Conservation (phyloP, 2,797 vertebrate genomes). For the Cirrhinus mrigala region DNA sequence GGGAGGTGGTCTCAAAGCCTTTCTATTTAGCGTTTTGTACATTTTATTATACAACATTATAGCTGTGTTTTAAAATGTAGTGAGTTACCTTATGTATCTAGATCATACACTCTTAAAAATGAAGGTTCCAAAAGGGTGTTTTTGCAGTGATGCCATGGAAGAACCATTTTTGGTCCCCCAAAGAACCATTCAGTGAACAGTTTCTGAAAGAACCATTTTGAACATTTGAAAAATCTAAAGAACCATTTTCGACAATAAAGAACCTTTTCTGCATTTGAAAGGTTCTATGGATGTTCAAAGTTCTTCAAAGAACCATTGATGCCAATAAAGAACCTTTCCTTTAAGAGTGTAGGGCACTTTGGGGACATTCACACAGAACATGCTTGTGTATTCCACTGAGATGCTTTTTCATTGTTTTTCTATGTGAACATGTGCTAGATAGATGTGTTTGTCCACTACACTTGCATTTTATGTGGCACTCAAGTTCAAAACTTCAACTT, state of each 20-base stretch:
- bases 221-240: no score
- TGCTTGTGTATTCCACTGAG: background rate
- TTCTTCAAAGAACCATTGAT: no score
- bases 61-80: background rate
- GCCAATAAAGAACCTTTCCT: background rate
- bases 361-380: background rate
- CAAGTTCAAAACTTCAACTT: background rate
- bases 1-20: background rate
- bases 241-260: no score
- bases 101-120: no score
- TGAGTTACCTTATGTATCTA: no score
- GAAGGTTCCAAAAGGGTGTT: no score
- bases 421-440: background rate
- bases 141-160: no score
- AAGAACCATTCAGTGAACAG: no score
- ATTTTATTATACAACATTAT: background rate
- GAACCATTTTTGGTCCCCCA: no score
- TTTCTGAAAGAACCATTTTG: no score
- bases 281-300: no score
- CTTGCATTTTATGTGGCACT: background rate
- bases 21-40: conserved; percentile 3
- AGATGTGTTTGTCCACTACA: background rate
- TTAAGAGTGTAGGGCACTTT: background rate
- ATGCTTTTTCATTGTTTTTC: background rate
- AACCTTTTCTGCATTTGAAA: no score